Evolutionary conservation across 2,888 invertebrate genomes (phyloP).

Genomic region (Sipha maydis): DNA sequence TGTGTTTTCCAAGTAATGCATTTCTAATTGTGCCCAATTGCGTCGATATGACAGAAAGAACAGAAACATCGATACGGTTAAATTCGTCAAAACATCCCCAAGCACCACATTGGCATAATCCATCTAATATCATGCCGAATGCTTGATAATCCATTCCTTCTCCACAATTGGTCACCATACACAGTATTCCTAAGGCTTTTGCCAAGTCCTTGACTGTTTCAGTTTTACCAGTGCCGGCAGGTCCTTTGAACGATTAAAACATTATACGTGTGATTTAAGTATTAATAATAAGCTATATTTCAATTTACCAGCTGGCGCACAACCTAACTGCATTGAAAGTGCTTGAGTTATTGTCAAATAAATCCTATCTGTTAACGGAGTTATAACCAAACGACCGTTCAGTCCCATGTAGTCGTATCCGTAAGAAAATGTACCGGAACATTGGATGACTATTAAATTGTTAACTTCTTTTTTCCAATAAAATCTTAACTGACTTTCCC

Average conservation of each 20-base stretch:
- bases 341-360: slow-evolving; percentile 94
- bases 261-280: not conserved
- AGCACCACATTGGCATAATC: slow-evolving; percentile 87
- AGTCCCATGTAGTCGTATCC: slow-evolving; percentile 97
- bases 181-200: slow-evolving; percentile 84
- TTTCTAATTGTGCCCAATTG: slow-evolving; percentile 38
- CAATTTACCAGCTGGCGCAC: slow-evolving; percentile 82
- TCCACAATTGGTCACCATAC: slow-evolving; percentile 90
- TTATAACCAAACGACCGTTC: slow-evolving; percentile 89
- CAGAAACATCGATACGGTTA: slow-evolving; percentile 91
- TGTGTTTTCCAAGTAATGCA: slow-evolving; percentile 17
- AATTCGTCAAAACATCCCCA: slow-evolving; percentile 98
- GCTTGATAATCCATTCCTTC: slow-evolving; percentile 93
- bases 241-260: slow-evolving; percentile 69
- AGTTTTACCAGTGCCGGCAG: slow-evolving; percentile 88
- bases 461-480: slow-evolving; percentile 84
- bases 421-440: slow-evolving; percentile 87
- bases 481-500: slow-evolving; percentile 93
- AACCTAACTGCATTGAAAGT: slow-evolving; percentile 88
- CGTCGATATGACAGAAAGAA: slow-evolving; percentile 91
- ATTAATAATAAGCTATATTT: not conserved
- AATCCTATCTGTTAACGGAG: slow-evolving; percentile 91
- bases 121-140: slow-evolving; percentile 79
- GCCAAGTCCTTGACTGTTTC: slow-evolving; percentile 93
- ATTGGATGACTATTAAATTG: slow-evolving; percentile 84